Conservation (phyloP, 1,140 invertebrate species). For the Aethina tumida region DNA sequence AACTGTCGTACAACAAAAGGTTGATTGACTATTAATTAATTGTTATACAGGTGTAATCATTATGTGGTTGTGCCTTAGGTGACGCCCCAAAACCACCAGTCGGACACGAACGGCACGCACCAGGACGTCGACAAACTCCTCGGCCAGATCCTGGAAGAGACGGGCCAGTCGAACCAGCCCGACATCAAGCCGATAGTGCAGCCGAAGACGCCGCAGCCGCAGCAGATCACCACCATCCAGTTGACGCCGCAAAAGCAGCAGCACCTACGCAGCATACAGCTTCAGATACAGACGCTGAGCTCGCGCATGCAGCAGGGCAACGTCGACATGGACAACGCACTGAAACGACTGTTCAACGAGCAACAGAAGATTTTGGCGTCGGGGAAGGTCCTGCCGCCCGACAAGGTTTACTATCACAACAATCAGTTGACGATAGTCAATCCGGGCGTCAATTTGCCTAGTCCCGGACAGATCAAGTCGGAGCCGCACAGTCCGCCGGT, state of each 20-base stretch:
- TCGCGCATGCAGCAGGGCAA: constrained; percentile 38
- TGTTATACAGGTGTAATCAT: too few species aligned
- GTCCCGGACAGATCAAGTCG: constrained; percentile 21
- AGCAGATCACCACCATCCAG: constrained; percentile 38
- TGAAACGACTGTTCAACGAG: constrained; percentile 46
- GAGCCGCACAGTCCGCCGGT: constrained; percentile 22
- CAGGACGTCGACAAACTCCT: constrained; percentile 40
- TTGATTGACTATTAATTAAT: too few species aligned
- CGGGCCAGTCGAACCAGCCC: constrained; percentile 28
- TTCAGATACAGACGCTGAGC: constrained; percentile 46
- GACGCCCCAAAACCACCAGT: constrained; percentile 6
- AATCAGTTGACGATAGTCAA: constrained; percentile 35
- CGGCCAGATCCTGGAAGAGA: constrained; percentile 36
- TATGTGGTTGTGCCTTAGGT: too few species aligned
- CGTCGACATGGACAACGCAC: constrained; percentile 36
- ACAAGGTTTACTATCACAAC: constrained; percentile 34
- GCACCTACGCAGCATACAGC: constrained; percentile 48
- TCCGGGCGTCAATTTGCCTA: constrained; percentile 26
- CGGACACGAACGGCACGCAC: constrained; percentile 23
- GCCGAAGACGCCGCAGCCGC: constrained; percentile 21
- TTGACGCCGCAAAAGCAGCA: constrained; percentile 49
- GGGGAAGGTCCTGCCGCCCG: constrained; percentile 50
- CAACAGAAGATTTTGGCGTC: constrained; percentile 52
- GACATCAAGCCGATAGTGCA: constrained; percentile 1
- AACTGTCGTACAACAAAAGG: too few species aligned